phyloP scores from a whole-genome alignment of 2,888 invertebrate species.

The Sphaerophoria taeniata region DNA sequence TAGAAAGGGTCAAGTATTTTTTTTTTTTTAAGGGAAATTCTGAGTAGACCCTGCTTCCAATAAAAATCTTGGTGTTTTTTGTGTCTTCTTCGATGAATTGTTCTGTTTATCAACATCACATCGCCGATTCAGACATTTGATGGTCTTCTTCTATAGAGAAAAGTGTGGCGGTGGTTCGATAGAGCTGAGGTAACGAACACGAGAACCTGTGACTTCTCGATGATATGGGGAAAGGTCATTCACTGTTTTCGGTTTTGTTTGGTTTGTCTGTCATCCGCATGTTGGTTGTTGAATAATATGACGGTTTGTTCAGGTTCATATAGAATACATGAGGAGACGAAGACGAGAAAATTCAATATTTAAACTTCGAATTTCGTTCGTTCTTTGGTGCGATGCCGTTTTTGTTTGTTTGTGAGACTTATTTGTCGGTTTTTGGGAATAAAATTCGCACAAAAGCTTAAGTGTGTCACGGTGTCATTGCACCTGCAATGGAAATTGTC shows the following conservation, averaged over 20 bases:
- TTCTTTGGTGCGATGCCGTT: constrained; percentile 9
- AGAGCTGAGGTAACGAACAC: constrained; percentile 4
- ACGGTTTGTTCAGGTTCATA: not conserved
- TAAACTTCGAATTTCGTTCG: constrained; percentile 20
- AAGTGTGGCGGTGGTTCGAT: not conserved
- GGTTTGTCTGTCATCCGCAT: constrained; percentile 19
- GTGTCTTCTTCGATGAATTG: constrained; percentile 25
- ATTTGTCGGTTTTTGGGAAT: not conserved
- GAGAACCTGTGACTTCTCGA: constrained; percentile 5
- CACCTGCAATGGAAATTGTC: constrained; percentile 55
- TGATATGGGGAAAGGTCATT: constrained; percentile 44
- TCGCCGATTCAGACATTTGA: constrained; percentile 44
- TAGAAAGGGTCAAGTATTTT: constrained; percentile 31
- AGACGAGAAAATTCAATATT: constrained; percentile 11
- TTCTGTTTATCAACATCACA: constrained; percentile 29
- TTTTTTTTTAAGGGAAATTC: constrained; percentile 13
- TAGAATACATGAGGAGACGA: not conserved
- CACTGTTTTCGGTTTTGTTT: constrained; percentile 53
- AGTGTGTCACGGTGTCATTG: constrained; percentile 68
- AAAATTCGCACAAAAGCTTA: constrained; percentile 29
- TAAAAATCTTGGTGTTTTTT: not conserved
- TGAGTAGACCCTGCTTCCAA: not conserved
- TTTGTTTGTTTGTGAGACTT: constrained; percentile 1
- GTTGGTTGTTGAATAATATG: not conserved
- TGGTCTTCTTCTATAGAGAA: not conserved